Evolutionary conservation across 2,888 invertebrate species (phyloP).

Genomic region (Sphaerophoria taeniata): DNA sequence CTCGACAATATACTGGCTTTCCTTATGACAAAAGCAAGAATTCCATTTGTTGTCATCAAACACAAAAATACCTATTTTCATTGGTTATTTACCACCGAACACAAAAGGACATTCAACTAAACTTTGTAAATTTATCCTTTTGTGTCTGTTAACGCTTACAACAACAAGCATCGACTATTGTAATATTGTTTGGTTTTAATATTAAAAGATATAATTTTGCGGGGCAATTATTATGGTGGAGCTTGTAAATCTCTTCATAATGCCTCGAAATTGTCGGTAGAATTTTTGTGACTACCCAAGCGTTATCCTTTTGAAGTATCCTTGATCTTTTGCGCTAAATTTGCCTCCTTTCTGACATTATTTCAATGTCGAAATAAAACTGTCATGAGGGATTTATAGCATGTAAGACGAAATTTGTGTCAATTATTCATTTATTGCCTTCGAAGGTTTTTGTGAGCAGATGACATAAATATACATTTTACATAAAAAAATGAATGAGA

Average conservation of each 20-base stretch:
- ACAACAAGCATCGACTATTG: neutral
- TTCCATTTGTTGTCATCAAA: constrained; percentile 6
- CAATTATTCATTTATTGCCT: constrained; percentile 32
- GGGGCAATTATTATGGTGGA: too few relatives aligned
- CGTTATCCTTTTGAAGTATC: too few relatives aligned
- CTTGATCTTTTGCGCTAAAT: too few relatives aligned
- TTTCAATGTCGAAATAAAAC: too few relatives aligned
- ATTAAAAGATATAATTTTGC: too few relatives aligned
- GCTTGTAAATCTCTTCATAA: neutral
- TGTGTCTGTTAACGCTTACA: too few relatives aligned
- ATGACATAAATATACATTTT: neutral
- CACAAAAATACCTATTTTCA: neutral
- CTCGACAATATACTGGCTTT: neutral
- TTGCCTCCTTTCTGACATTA: too few relatives aligned
- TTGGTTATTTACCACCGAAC: too few relatives aligned
- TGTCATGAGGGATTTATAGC: constrained; percentile 46
- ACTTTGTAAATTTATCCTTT: neutral
- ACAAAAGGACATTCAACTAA: neutral
- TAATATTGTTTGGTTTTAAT: too few relatives aligned
- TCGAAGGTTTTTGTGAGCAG: constrained; percentile 4
- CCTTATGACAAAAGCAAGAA: constrained; percentile 9
- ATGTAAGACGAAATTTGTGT: constrained; percentile 30
- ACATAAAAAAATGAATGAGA: too few relatives aligned
- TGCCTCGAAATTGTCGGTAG: neutral
- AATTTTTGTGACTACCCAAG: too few relatives aligned